Base-by-base conservation (phyloP, 2,113 vertebrate genomes). In the Sturnus vulgaris region DNA sequence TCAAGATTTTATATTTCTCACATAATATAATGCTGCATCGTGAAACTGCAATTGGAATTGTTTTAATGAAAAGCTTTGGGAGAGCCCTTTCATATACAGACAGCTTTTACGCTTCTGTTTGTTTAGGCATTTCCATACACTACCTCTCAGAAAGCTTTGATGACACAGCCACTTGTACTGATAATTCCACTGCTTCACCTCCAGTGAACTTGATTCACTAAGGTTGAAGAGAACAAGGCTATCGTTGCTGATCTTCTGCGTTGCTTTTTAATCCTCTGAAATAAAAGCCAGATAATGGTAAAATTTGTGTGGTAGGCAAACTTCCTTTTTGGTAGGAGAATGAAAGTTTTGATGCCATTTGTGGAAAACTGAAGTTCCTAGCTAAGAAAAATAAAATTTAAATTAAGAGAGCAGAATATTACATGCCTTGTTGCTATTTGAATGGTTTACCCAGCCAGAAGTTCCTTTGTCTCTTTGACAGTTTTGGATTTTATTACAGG, bases 161-260 rank as follows among this genome's bases (percentile, higher is more conserved):
- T 97, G 97, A 97, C 93, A 97, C 52, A 97, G 97, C 89, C 96
- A 97, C 97, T 98, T 98, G 96, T 97, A 96, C 96, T 96, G 97
- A 96, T 98, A 97, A 98, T 98, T 98, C 96, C 93, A 89, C 96
- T 94, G 93, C 97, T 97, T 98, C 97, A 98, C 98, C 97, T 98
- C 97, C 95, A 85, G 96, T 95, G 91, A 98, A 98, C 97, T 97
- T 96, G 95, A 96, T 97, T 97, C 97, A 94, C 95, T 82, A 78
- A 97, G 97, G 96, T 96, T 97, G 97, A 88, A 97, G 96, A 97
- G 97, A 98, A 97, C 96, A 98, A 96, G 97, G 91, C 93, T 98
- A 95, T 97, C 94, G 33, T 86, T 96, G 96, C 97, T 92, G 95
- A 97, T 97, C 95, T 95, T 93, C 82, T 97, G 95, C 57, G 7